Base-by-base conservation (phyloP, 2,888 invertebrate species). In the Eupithecia centaureata region DNA sequence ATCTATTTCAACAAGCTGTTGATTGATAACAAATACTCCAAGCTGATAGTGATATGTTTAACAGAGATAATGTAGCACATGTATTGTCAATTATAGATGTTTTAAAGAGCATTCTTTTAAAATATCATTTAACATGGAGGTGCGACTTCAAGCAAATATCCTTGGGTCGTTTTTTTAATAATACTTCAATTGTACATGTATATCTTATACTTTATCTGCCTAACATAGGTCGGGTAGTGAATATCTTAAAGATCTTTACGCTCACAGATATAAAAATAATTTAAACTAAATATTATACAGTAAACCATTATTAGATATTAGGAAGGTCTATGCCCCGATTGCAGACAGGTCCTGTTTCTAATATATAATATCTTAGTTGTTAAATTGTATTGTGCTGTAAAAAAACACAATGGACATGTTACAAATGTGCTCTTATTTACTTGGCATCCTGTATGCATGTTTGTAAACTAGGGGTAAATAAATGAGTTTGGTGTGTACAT, bases 1-100 rank as follows among this genome's bases (percentile, higher is more conserved):
- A 13, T 65, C 22, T 61, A 63, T 63, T 66, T 70, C 65, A 56
- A 65, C 66, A 70, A 8, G 42, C 54, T 61, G 62, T 51, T 65
- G 63, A 56, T 22, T 32, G 69, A 69, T 69, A 65, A 60, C 15
- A 47, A 61, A 59, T 65, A 63, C 7, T 64, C 47, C 47, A 18
- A 18, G 28, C 18, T 35, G 47, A 51, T 61, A 32, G 35, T 47
- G 18, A 42, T 54, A 15, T 65, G 58, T 35, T 58, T 58, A 13
- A 35, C 27, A 35, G 25, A 35, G 25, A 32, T 33, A 2, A 47
- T 47, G 3, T 22, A 22, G 3, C 22, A 47, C 22, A 22, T 47
- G 10, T 15, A 35, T n/a, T 35, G 15, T 35, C n/a, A 35, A 35
- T 35, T 13, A 13, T 8, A 35, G 2, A 35, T 15, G 35, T 35